A percentile compares a stretch with the other conserved stretches of the same genome.
These are phyloP conservation scores for Sardina pilchardus DNA, from an alignment of 2,113 vertebrate genomes.

Conservation along the genomic window DNA sequence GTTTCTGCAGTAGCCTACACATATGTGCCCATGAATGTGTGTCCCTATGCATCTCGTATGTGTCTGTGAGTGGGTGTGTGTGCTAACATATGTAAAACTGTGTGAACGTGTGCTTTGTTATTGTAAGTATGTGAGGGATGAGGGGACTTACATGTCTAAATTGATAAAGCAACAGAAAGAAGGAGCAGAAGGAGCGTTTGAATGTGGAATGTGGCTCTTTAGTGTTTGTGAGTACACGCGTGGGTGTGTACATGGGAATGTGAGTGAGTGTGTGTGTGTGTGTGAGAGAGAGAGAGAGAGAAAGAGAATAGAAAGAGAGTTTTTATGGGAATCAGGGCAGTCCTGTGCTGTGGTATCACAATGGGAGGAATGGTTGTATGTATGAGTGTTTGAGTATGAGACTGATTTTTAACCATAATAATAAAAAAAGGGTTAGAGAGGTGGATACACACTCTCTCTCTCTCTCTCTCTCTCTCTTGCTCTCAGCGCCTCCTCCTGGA, in stretches of 20 bases:
- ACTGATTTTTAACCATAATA: not conserved
- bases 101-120: too few relatives aligned
- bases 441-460: too few relatives aligned
- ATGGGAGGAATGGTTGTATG: conserved; percentile 18
- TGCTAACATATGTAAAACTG: too few relatives aligned
- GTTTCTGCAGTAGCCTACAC: too few relatives aligned
- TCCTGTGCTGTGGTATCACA: conserved; percentile 15
- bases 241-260: not conserved
- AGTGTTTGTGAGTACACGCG: not conserved
- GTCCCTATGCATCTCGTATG: too few relatives aligned
- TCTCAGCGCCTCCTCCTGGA: not conserved
- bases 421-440: not conserved
- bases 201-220: too few relatives aligned
- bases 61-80: not conserved
- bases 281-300: too few relatives aligned
- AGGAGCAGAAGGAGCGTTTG: too few relatives aligned
- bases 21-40: too few relatives aligned
- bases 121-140: too few relatives aligned
- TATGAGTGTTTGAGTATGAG: conserved; percentile 4
- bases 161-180: too few relatives aligned
- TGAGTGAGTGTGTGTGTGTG: conserved; percentile 9
- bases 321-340: conserved; percentile 31
- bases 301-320: conserved; percentile 25
- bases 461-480: not conserved
- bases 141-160: too few relatives aligned